These are phyloP conservation scores for Solea senegalensis DNA, from an alignment of 2,113 vertebrate species.

Conservation along the genomic window DNA sequence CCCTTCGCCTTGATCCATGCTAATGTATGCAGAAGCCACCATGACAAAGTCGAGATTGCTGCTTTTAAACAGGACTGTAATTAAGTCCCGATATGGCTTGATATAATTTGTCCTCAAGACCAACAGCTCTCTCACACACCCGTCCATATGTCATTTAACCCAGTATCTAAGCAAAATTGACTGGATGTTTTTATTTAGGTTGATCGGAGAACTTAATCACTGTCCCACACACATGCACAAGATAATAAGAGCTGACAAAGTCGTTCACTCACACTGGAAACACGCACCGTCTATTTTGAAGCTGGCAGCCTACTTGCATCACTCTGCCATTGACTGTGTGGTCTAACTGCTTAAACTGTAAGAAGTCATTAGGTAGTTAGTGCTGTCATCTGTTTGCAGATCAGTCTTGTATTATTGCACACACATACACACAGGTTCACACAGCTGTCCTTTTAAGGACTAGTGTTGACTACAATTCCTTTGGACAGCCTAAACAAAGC, in stretches of 20 bases:
- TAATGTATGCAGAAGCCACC: constrained; percentile 46
- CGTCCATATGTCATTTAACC: constrained; percentile 15
- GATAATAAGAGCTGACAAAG: constrained; percentile 38
- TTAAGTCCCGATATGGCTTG: constrained; percentile 54
- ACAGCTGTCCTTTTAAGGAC: too few species aligned
- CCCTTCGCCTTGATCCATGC: constrained; percentile 44
- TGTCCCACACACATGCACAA: not conserved
- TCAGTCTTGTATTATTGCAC: too few species aligned
- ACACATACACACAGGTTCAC: too few species aligned
- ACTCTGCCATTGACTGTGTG: not conserved
- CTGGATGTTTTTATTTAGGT: constrained; percentile 7
- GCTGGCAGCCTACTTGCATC: not conserved
- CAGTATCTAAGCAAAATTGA: constrained; percentile 27
- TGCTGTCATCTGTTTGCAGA: too few species aligned
- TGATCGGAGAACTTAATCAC: constrained; percentile 16
- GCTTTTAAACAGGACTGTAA: constrained; percentile 53
- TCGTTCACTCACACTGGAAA: constrained; percentile 1
- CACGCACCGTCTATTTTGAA: not conserved
- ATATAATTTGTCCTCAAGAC: constrained; percentile 43
- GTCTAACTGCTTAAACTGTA: not conserved
- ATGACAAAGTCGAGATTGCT: constrained; percentile 53
- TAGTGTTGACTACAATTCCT: too few species aligned
- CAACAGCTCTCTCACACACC: constrained; percentile 3
- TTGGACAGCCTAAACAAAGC: too few species aligned
- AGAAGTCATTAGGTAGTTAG: too few species aligned